Evolutionary conservation across 2,113 vertebrate genomes (phyloP).

Genomic region (Cyprinodon brontotheroides): DNA sequence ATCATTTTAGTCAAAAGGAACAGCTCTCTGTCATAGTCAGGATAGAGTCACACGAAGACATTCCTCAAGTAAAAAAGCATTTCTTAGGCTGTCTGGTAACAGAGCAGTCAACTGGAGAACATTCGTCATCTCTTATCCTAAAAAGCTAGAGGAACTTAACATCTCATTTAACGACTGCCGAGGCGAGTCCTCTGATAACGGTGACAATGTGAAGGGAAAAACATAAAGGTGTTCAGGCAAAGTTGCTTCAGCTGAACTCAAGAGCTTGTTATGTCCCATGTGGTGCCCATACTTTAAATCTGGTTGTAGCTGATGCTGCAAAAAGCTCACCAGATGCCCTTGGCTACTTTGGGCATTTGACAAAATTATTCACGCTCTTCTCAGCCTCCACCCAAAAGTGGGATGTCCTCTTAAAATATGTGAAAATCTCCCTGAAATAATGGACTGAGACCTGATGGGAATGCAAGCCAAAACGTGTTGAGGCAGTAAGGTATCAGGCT

Average conservation of each 20-base stretch:
- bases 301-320: no score
- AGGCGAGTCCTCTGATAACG: background rate
- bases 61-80: background rate
- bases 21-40: slow-evolving; percentile 17
- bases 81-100: no score
- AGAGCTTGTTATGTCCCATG: background rate
- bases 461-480: slow-evolving; percentile 15
- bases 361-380: no score
- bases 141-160: slow-evolving; percentile 25
- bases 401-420: slow-evolving; percentile 15
- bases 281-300: background rate
- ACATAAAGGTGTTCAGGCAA: slow-evolving; percentile 3
- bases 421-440: slow-evolving; percentile 27
- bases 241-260: background rate
- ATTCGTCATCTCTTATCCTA: no score
- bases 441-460: slow-evolving; percentile 25
- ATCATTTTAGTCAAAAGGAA: slow-evolving; percentile 24
- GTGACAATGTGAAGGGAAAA: background rate
- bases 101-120: no score
- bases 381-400: slow-evolving; percentile 3
- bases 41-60: slow-evolving; percentile 9
- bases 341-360: slow-evolving; percentile 7
- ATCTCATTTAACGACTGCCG: slow-evolving; percentile 41
- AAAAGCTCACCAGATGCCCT: slow-evolving; percentile 26
- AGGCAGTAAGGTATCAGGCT: slow-evolving; percentile 7